These are phyloP conservation scores for Oryzias sinensis DNA, from an alignment of 2,797 vertebrate genomes.

Conservation along the genomic window DNA sequence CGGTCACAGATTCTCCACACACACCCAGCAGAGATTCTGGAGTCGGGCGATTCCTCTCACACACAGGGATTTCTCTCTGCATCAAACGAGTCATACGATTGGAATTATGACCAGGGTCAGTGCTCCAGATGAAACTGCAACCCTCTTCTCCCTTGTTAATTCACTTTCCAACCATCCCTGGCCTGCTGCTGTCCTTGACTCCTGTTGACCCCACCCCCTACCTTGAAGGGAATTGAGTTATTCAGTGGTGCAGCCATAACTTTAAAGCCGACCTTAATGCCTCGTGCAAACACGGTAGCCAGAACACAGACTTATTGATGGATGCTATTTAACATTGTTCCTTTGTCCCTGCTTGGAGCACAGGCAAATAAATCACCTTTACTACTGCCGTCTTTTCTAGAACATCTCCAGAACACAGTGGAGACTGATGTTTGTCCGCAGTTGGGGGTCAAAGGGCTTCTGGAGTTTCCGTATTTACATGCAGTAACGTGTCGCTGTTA, in stretches of 20 bases:
- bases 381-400: constrained; percentile 35
- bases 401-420: constrained; percentile 25
- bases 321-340: constrained; percentile 65
- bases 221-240: constrained; percentile 69
- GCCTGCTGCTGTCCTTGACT: constrained; percentile 63
- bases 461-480: constrained; percentile 31
- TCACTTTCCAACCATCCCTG: constrained; percentile 52
- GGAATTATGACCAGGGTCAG: constrained; percentile 73
- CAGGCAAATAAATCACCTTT: constrained; percentile 64
- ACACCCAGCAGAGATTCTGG: constrained; percentile 19
- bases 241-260: constrained; percentile 55
- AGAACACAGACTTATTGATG: constrained; percentile 63
- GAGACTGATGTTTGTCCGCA: constrained; percentile 32
- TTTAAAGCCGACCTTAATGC: constrained; percentile 57
- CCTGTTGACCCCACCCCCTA: constrained; percentile 60
- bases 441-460: constrained; percentile 46
- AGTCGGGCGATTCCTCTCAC: constrained; percentile 59
- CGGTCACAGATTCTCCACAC: constrained; percentile 9
- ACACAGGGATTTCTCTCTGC: constrained; percentile 68
- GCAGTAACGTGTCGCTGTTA: constrained; percentile 25
- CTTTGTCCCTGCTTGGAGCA: constrained; percentile 49
- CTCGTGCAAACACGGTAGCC: constrained; percentile 49
- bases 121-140: constrained; percentile 66
- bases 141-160: constrained; percentile 47
- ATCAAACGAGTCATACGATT: constrained; percentile 73